phyloP scores from a whole-genome alignment of 2,888 invertebrate genomes.

The Tachina grossa region DNA sequence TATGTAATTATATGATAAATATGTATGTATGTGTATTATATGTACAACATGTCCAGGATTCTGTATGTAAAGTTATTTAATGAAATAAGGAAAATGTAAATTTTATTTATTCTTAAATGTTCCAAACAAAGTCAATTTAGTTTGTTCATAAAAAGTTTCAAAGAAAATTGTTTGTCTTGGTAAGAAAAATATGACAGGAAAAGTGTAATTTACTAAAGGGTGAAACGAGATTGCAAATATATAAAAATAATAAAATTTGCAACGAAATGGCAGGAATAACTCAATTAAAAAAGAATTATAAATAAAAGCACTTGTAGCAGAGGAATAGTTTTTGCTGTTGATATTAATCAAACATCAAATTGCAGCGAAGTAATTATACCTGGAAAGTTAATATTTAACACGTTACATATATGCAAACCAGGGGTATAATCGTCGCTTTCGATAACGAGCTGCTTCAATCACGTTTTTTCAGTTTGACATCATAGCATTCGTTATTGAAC shows the following conservation, averaged over 20 bases:
- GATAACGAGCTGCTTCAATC: too few relatives aligned
- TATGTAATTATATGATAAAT: neutral
- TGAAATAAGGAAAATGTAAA: constrained; percentile 52
- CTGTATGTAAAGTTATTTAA: neutral
- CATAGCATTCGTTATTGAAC: too few relatives aligned
- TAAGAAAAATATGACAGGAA: constrained; percentile 4
- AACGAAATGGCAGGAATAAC: neutral
- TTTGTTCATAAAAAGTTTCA: constrained; percentile 8
- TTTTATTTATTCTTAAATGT: constrained; percentile 46
- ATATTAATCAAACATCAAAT: too few relatives aligned
- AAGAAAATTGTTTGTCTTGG: constrained; percentile 27
- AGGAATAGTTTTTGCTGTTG: too few relatives aligned
- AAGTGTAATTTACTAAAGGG: constrained; percentile 1
- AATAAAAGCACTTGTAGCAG: neutral
- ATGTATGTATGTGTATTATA: neutral
- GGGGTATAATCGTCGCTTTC: too few relatives aligned
- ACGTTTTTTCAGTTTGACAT: too few relatives aligned
- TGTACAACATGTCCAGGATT: neutral
- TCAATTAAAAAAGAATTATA: neutral
- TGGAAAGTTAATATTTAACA: too few relatives aligned
- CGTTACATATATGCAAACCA: too few relatives aligned
- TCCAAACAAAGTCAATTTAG: constrained; percentile 52
- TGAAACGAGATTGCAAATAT: neutral
- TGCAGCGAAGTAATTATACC: too few relatives aligned
- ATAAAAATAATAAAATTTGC: neutral